These are phyloP conservation scores for Phymanthus crucifer DNA, from an alignment of 92 coral and sea anemone genomes.

Conservation along the genomic window DNA sequence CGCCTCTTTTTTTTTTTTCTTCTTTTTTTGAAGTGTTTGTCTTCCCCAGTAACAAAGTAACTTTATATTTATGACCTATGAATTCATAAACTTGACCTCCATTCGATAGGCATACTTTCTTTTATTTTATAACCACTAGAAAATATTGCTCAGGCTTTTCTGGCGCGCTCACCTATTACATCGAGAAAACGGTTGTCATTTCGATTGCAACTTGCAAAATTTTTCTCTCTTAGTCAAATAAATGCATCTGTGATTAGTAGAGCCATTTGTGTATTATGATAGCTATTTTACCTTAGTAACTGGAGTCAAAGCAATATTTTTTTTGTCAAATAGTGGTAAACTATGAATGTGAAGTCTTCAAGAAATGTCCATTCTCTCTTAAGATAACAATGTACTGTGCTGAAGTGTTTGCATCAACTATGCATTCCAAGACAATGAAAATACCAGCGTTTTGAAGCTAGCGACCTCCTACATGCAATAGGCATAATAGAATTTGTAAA, in stretches of 20 bases:
- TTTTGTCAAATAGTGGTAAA: background rate
- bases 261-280: background rate
- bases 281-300: conserved; percentile 4
- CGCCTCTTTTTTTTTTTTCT: no score
- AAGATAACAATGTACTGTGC: conserved; percentile 5
- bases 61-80: conserved; percentile 3
- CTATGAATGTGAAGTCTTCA: background rate
- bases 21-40: background rate
- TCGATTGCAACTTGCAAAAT: background rate
- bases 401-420: conserved; percentile 7
- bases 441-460: conserved; percentile 4
- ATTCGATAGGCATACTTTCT: background rate
- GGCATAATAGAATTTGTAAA: background rate
- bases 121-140: no score
- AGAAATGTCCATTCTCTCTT: background rate
- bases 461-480: conserved; percentile 2
- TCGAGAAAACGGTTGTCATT: background rate
- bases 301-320: conserved; percentile 4
- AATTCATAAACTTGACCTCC: background rate
- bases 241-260: background rate
- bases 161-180: background rate
- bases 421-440: conserved; percentile 2
- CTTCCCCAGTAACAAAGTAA: conserved; percentile 3
- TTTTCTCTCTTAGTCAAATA: conserved; percentile 6
- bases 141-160: background rate